Conservation (phyloP, 2,113 vertebrate species). For the Tylochromis polylepis region DNA sequence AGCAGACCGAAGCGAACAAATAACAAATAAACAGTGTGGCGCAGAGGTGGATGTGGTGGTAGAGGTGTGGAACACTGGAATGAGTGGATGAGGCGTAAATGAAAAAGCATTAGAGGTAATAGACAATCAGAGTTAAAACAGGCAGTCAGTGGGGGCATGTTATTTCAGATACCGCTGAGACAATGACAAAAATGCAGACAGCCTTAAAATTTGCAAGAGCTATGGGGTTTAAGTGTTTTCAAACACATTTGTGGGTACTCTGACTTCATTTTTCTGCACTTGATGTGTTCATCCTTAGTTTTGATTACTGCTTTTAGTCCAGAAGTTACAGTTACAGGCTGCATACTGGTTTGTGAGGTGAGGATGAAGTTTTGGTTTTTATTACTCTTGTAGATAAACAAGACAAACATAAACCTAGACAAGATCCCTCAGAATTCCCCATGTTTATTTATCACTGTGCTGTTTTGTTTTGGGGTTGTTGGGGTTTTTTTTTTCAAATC, state of each 20-base stretch:
- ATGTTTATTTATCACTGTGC: background rate
- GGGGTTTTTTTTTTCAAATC: background rate
- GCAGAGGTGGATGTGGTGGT: background rate
- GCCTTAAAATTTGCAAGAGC: background rate
- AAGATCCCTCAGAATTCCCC: background rate
- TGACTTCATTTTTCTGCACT: background rate
- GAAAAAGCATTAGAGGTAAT: background rate
- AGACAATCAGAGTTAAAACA: background rate
- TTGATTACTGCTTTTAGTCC: background rate
- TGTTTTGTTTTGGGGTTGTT: background rate
- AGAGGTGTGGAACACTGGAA: background rate
- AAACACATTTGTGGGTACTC: background rate
- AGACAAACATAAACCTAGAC: background rate
- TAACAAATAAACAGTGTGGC: conserved; percentile 35
- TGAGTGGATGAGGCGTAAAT: background rate
- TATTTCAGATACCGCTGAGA: background rate
- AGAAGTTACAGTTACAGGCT: background rate
- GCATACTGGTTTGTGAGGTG: background rate
- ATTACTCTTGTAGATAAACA: background rate
- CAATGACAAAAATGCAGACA: background rate
- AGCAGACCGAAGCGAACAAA: conserved; percentile 50
- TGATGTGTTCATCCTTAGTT: background rate
- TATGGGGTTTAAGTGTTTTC: background rate
- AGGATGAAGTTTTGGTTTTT: background rate
- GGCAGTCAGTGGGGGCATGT: background rate